Evolutionary conservation across 1,140 invertebrate genomes (phyloP).

Genomic region (Paraescarpia echinospica): DNA sequence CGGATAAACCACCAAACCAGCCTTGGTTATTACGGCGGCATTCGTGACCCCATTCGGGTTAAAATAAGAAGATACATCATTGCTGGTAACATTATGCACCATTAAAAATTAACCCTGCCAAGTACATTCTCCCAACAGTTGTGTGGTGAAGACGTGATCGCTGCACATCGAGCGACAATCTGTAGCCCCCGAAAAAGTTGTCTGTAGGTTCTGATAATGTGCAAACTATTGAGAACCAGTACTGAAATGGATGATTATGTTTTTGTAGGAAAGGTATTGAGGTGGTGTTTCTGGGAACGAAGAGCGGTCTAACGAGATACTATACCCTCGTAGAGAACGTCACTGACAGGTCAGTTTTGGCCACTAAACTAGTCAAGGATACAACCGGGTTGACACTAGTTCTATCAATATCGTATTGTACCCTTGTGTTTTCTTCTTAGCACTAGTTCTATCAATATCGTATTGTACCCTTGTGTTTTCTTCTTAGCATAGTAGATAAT

Average conservation of each 20-base stretch:
- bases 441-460: neutral
- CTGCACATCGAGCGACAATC: neutral
- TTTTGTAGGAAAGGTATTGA: constrained; percentile 37
- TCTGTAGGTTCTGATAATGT: neutral
- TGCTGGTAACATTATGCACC: neutral
- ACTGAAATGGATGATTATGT: neutral
- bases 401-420: too few relatives aligned
- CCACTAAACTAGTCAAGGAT: neutral
- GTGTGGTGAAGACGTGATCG: neutral
- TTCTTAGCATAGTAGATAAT: constrained; percentile 70
- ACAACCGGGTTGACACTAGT: neutral
- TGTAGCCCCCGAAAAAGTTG: neutral
- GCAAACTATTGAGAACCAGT: neutral
- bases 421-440: constrained; percentile 52
- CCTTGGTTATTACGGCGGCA: neutral
- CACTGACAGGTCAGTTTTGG: constrained; percentile 33
- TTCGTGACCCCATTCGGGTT: neutral
- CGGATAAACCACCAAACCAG: neutral
- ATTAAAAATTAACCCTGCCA: neutral
- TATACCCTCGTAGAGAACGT: constrained; percentile 26
- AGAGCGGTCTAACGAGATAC: constrained; percentile 41
- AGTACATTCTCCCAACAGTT: neutral
- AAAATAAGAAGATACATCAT: neutral
- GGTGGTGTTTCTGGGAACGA: constrained; percentile 45
- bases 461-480: neutral